Evolutionary conservation across 2,888 invertebrate genomes (phyloP).

Genomic region (Callimorpha dominula): DNA sequence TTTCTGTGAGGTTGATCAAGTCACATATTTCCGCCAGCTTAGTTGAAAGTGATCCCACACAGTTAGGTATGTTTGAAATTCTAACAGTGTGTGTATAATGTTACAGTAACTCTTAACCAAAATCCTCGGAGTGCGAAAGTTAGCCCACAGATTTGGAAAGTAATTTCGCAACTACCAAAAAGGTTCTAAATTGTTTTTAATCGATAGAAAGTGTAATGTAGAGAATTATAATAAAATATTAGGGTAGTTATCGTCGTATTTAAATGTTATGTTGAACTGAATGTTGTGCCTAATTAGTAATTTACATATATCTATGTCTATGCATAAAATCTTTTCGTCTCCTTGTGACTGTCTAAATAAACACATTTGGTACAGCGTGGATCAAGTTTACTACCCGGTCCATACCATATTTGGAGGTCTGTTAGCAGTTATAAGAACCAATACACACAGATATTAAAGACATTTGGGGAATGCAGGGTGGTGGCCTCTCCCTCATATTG

Average conservation of each 20-base stretch:
- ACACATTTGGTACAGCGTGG: not conserved
- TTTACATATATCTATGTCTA: not conserved
- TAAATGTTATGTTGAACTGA: not conserved
- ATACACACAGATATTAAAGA: not conserved
- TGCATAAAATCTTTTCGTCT: not conserved
- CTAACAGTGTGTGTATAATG: too few relatives aligned
- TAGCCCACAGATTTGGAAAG: conserved; percentile 7
- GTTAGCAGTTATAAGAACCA: not conserved
- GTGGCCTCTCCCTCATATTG: not conserved
- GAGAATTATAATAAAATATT: not conserved
- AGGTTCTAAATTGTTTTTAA: conserved; percentile 2
- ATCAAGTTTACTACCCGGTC: not conserved
- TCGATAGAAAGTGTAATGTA: not conserved
- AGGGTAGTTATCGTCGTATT: not conserved
- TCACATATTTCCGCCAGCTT: too few relatives aligned
- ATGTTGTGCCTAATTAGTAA: not conserved
- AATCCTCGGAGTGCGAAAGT: not conserved
- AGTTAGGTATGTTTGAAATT: too few relatives aligned
- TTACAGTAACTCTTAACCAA: not conserved
- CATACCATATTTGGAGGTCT: not conserved
- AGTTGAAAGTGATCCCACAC: too few relatives aligned
- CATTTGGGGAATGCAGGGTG: not conserved
- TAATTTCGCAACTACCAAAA: not conserved
- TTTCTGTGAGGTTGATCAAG: too few relatives aligned
- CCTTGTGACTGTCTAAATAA: too few relatives aligned